Base-by-base conservation (phyloP, 2,888 invertebrate species). In the Tryphoninae sp. region DNA sequence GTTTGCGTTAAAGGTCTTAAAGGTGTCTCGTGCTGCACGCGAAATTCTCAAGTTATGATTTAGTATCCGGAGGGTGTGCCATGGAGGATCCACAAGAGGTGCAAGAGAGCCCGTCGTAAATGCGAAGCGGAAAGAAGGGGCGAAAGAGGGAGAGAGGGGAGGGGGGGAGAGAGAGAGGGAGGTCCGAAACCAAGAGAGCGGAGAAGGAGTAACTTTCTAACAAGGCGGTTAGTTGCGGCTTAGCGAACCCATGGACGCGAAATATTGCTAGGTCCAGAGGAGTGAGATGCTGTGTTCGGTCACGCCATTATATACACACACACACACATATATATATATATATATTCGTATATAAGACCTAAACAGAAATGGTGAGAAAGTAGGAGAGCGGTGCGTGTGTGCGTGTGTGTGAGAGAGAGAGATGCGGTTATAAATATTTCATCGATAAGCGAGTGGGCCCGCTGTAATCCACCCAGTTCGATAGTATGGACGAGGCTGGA, bases 181-280 rank as follows among this genome's bases (percentile, higher is more conserved):
- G 86, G 45, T 78, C 9, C 11, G 58, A 83, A 75, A 73, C 78
- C 74, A 83, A 80, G 84, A 80, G 72, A 68, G 76, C 74, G 76
- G 45, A 84, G 86, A 83, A 87, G 85, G 87, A 87, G 91, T 87
- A 91, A 91, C 90, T 91, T 91, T 89, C 90, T 91, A 91, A 91
- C 90, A 89, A 91, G 90, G 89, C 87, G 91, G 90, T 91, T 91
- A 90, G 90, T 90, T 90, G 89, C 87, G 91, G 90, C 90, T 91
- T 90, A 89, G 89, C 86, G 87, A 67, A 88, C 87, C 88, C 88
- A 87, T 86, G 87, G 87, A 90, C 87, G 88, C 89, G 87, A 91
- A 90, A 90, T 90, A 90, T 90, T 88, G 88, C 87, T 83, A 79
- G 82, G 58, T 78, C 82, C 83, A 22, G 49, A 53, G 51, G 13